These are phyloP conservation scores for Prenolepis imparis DNA, from an alignment of 2,888 invertebrate genomes.

Conservation along the genomic window DNA sequence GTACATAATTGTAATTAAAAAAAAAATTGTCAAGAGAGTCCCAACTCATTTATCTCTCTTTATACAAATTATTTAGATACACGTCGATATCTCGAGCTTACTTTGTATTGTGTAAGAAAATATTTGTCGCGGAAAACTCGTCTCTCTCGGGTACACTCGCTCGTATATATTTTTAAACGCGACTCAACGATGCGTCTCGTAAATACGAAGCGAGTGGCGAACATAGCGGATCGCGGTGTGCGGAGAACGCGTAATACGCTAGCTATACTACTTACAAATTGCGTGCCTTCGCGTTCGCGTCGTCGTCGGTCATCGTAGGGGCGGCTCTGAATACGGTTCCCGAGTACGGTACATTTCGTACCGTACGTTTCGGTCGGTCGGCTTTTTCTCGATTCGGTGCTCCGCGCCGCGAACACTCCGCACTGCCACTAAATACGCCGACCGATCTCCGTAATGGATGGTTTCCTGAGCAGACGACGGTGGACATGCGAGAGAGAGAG, in stretches of 20 bases:
- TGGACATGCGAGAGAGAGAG: constrained; percentile 59
- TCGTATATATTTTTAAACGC: background rate
- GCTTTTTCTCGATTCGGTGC: constrained; percentile 54
- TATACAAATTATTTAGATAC: background rate
- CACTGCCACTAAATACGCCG: constrained; percentile 65
- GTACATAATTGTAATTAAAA: background rate
- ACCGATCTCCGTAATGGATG: constrained; percentile 82
- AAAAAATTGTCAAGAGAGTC: background rate
- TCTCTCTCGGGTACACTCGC: background rate
- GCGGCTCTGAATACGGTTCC: background rate
- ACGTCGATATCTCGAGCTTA: background rate
- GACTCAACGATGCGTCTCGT: background rate
- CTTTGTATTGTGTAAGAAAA: background rate
- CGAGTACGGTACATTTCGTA: background rate
- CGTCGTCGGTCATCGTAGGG: background rate
- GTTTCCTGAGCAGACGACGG: constrained; percentile 81
- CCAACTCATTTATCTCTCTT: background rate
- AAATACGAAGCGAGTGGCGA: constrained; percentile 23
- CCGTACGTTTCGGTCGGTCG: constrained; percentile 12
- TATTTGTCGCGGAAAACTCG: too few species aligned
- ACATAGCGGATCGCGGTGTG: background rate
- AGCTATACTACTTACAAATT: constrained; percentile 43
- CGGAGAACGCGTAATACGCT: constrained; percentile 23
- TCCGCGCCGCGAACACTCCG: constrained; percentile 20
- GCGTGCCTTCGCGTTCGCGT: constrained; percentile 17